Conservation (phyloP, 2,797 vertebrate species). For the Phaenicophaeus curvirostris region DNA sequence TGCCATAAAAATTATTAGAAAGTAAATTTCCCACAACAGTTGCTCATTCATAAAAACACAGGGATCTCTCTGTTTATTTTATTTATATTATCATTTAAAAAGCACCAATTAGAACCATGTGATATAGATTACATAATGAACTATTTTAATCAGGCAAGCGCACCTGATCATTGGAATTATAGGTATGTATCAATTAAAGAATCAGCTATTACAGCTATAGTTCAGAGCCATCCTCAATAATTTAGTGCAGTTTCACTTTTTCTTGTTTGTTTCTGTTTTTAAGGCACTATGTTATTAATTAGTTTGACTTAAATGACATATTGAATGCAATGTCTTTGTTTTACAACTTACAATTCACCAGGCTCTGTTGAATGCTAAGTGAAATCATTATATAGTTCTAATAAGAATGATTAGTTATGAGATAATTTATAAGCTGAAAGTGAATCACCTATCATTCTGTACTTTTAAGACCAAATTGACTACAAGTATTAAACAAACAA, state of each 20-base stretch:
- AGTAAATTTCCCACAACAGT: not conserved
- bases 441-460: not conserved
- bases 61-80: not conserved
- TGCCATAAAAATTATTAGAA: not conserved
- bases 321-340: not conserved
- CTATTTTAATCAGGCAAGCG: not conserved
- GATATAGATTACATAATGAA: not conserved
- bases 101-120: not conserved
- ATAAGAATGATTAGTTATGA: not conserved
- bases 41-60: not conserved
- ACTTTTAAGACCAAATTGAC: not conserved
- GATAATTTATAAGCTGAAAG: not conserved
- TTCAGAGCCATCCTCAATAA: not conserved
- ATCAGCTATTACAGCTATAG: not conserved
- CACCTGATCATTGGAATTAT: not conserved
- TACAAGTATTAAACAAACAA: not conserved
- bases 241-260: not conserved
- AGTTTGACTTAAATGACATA: not conserved
- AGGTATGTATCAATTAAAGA: not conserved
- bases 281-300: not conserved
- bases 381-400: not conserved
- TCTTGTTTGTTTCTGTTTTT: not conserved
- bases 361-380: not conserved
- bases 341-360: not conserved
- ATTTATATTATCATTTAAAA: not conserved